Conservation (phyloP, 2,888 invertebrate genomes). For the Melangyna quadrimaculata region DNA sequence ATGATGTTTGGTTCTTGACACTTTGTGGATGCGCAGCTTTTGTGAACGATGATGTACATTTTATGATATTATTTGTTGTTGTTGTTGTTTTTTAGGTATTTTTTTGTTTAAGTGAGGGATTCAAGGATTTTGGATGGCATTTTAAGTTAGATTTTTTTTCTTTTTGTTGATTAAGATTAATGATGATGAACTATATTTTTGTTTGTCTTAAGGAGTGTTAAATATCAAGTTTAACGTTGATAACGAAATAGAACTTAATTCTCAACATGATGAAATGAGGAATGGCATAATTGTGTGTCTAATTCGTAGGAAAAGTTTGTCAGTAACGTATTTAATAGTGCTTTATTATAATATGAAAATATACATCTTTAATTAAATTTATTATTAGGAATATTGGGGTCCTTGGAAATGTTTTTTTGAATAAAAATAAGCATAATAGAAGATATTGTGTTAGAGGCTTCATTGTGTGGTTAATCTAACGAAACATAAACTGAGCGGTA, state of each 20-base stretch:
- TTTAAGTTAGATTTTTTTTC: not conserved
- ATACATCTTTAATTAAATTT: no score
- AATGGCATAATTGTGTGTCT: not conserved
- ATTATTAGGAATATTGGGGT: no score
- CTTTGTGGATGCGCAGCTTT: conserved; percentile 28
- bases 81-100: not conserved
- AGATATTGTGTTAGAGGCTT: no score
- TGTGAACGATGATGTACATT: conserved; percentile 22
- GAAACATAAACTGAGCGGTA: no score
- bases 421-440: no score
- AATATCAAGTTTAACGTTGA: not conserved
- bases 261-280: not conserved
- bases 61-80: not conserved
- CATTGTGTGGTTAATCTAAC: no score
- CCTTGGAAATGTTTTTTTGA: no score
- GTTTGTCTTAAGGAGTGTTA: not conserved
- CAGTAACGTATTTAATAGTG: not conserved
- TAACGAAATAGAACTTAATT: not conserved
- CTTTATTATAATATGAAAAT: no score
- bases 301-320: not conserved
- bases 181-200: conserved; percentile 8
- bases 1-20: conserved; percentile 44
- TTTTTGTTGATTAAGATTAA: conserved; percentile 2
- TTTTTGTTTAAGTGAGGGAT: conserved; percentile 11
- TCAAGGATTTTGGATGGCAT: conserved; percentile 18